Evolutionary conservation across 92 coral and sea anemone species (phyloP), one percentile per base, ranked within the genome.

Genomic region (Phenganax stokvisi): DNA sequence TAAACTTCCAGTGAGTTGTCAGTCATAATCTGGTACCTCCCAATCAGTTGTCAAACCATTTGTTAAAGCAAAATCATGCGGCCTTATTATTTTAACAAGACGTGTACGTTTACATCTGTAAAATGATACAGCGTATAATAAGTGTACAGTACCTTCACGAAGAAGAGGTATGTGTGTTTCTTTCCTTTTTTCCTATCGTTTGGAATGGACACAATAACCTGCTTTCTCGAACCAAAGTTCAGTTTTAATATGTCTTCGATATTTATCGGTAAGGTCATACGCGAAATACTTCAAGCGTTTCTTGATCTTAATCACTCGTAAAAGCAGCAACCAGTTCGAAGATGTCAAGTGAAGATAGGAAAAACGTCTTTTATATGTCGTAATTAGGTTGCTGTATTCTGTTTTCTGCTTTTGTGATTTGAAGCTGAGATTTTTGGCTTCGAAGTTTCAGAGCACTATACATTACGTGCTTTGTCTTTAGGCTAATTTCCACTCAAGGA

Each of bases 251-350:
- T 54, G n/a, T 7, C 13, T 29, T 59, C 61, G 80, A 75, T 75
- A 30, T 59, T 27, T 56, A n/a, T 75, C 80, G 80, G 63, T 54
- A 75, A 68, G 61, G 80, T 75, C 80, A 75, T 54, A 29, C 80
- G 29, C 52, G 80, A 75, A 75, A 77, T 56, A 77, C 54, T n/a
- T 77, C 29, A 77, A 77, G 81, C 81, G 81, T 58, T 77, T 13
- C 57, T 77, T 0, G 15, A 27, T 51, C 56, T 77, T 44, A 77
- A 52, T 57, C 52, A 17, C 25, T 31, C 0, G 57, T 76, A 27
- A 77, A 77, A 57, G 55, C 71, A 60, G 71, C 81, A 77, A 77
- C 81, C 81, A 60, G 81, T 25, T 68, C 73, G 31, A 10, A 30
- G 73, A 37, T 68, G 73, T 68, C 73, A 68, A 29, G 16, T 12